Evolutionary conservation across 64 coral and sea anemone genomes (phyloP).

Genomic region (Montipora cactus): DNA sequence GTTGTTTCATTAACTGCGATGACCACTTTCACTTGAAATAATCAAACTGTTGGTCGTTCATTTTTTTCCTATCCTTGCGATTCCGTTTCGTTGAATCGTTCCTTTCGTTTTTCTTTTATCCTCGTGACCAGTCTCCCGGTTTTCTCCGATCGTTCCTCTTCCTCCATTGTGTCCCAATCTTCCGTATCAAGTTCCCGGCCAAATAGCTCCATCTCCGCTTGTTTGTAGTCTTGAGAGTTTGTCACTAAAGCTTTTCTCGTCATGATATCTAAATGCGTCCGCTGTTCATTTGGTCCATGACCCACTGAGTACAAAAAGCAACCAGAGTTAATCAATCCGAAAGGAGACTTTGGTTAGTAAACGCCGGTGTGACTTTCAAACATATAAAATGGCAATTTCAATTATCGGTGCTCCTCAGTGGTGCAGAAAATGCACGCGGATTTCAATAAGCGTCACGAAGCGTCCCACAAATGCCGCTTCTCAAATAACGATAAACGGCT

Average conservation of each 20-base stretch:
- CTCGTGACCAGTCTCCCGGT: conserved; percentile 48
- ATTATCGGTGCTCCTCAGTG: too few species aligned
- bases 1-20: too few species aligned
- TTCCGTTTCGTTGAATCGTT: not conserved
- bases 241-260: conserved; percentile 36
- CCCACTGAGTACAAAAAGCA: conserved; percentile 58
- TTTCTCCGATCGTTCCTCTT: conserved; percentile 50
- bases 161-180: conserved; percentile 77
- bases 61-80: not conserved
- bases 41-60: not conserved
- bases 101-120: conserved; percentile 47
- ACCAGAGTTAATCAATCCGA: not conserved
- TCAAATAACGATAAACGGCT: too few species aligned
- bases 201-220: conserved; percentile 68
- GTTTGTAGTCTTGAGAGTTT: conserved; percentile 50
- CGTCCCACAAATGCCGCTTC: too few species aligned
- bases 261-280: conserved; percentile 38
- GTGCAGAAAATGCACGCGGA: too few species aligned
- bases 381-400: too few species aligned
- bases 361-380: too few species aligned
- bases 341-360: too few species aligned
- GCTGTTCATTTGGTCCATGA: conserved; percentile 51
- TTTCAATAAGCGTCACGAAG: too few species aligned
- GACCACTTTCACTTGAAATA: not conserved
- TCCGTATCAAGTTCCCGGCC: conserved; percentile 56